Conservation (phyloP, 1,140 invertebrate species). For the Acyrthosiphon pisum region DNA sequence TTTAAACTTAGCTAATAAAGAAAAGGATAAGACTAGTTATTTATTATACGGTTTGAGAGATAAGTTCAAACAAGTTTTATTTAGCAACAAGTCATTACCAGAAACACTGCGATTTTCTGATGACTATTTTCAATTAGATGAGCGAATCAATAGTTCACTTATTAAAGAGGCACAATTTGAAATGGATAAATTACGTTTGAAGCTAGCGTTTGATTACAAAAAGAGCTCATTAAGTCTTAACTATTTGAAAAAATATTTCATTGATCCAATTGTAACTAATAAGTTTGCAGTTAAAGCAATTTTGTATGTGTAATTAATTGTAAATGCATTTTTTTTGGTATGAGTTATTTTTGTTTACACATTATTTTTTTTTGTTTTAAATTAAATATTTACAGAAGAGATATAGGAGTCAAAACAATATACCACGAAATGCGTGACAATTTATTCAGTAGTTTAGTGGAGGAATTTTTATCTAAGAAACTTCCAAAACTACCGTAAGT, state of each 20-base stretch:
- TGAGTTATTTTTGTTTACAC: not conserved
- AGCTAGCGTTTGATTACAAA: constrained; percentile 72
- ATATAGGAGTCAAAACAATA: constrained; percentile 23
- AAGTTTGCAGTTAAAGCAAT: constrained; percentile 40
- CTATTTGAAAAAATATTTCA: constrained; percentile 76
- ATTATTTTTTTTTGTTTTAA: not conserved
- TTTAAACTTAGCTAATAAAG: constrained; percentile 67
- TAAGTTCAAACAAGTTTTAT: constrained; percentile 58
- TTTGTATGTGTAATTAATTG: constrained; percentile 10
- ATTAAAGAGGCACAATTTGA: constrained; percentile 69
- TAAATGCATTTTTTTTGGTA: not conserved
- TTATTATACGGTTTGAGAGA: constrained; percentile 61
- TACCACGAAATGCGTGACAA: constrained; percentile 12
- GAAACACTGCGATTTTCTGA: constrained; percentile 67
- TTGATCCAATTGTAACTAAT: constrained; percentile 67
- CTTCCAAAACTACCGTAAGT: constrained; percentile 34
- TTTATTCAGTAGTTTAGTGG: not conserved
- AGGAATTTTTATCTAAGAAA: constrained; percentile 11
- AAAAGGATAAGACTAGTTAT: constrained; percentile 64
- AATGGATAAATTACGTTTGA: constrained; percentile 68
- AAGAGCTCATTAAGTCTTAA: constrained; percentile 73
- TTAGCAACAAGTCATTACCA: constrained; percentile 69
- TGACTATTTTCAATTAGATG: constrained; percentile 71
- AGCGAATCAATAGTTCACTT: constrained; percentile 66
- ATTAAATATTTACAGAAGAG: not conserved